Base-by-base conservation (phyloP, 1,140 invertebrate genomes). In the Riptortus pedestris region DNA sequence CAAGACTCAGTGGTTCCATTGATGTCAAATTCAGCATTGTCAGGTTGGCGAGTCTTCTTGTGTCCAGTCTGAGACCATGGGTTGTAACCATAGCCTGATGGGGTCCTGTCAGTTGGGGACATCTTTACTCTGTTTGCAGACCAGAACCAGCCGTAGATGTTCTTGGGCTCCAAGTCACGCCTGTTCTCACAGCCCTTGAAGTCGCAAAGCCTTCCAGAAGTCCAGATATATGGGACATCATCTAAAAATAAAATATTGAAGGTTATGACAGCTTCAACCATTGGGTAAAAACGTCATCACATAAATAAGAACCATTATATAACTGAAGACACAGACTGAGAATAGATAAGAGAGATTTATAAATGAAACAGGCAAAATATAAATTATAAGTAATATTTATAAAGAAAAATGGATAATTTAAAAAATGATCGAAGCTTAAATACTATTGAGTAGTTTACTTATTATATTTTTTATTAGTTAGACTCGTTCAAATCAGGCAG, bases 191-290 rank as follows among this genome's bases (percentile, higher is more conserved):
- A 94, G 48, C 91, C 91, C 72, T 91, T 92, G 81, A 94, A 94
- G 78, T 94, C 90, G 72, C 91, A 94, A 29, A 93, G 81, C 68
- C 91, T 83, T 45, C 91, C 91, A 20, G 86, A 88, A 0, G 90
- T 92, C 91, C 91, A 93, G 69, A 93, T 93, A 80, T 91, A 92
- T 1, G 89, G 88, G n/a, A 91, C 83, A 74, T 92, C 87, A 69
- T 90, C 88, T 90, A 73, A 5, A 62, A 77, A 76, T 45, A 60
- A 60, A 16, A 2, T 5, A 55, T 11, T 29, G n/a, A n/a, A n/a
- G n/a, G n/a, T n/a, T n/a, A n/a, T 16, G 22, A 11, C 7, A 16
- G 48, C 48, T 20, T 51, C 22, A 51, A 14, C n/a, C n/a, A n/a
- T n/a, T n/a, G n/a, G n/a, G n/a, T n/a, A n/a, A n/a, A n/a, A n/a